phyloP scores from a whole-genome alignment of 2,113 vertebrate species.

The Xenopus tropicalis region DNA sequence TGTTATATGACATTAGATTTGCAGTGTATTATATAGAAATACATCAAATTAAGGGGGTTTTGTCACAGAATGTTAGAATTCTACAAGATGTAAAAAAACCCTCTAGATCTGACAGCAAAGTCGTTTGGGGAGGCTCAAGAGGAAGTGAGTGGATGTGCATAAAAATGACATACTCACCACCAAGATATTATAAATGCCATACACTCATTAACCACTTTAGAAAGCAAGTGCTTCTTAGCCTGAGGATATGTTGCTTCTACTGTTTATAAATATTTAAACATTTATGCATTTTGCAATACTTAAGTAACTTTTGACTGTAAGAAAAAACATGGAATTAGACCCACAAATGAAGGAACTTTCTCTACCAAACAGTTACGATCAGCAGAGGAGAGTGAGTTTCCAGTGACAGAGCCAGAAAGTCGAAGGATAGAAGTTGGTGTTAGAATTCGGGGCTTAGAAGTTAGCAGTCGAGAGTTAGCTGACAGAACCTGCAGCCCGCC shows the following conservation, averaged over 20 bases:
- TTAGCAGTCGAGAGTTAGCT: slow-evolving; percentile 87
- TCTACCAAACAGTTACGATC: not conserved
- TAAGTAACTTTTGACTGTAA: too few species aligned
- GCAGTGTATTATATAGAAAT: too few species aligned
- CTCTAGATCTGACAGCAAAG: not conserved
- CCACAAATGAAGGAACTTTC: too few species aligned
- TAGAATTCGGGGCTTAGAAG: slow-evolving; percentile 82
- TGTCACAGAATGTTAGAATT: slow-evolving; percentile 15
- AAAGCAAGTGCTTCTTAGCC: too few species aligned
- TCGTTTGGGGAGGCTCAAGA: not conserved
- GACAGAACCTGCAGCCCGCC: slow-evolving; percentile 81
- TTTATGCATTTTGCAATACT: too few species aligned
- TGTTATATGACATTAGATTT: too few species aligned
- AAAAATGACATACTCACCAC: too few species aligned
- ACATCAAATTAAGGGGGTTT: not conserved
- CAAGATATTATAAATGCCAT: too few species aligned
- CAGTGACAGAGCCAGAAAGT: slow-evolving; percentile 45
- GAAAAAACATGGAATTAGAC: too few species aligned
- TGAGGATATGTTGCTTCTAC: too few species aligned
- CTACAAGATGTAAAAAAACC: not conserved
- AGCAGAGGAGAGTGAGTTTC: slow-evolving; percentile 47
- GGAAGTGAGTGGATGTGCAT: slow-evolving; percentile 7
- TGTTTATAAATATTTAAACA: too few species aligned
- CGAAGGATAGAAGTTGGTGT: slow-evolving; percentile 57
- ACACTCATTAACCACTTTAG: too few species aligned